These are phyloP conservation scores for Syrphus vitripennis DNA, from an alignment of 2,888 invertebrate species.

Conservation along the genomic window DNA sequence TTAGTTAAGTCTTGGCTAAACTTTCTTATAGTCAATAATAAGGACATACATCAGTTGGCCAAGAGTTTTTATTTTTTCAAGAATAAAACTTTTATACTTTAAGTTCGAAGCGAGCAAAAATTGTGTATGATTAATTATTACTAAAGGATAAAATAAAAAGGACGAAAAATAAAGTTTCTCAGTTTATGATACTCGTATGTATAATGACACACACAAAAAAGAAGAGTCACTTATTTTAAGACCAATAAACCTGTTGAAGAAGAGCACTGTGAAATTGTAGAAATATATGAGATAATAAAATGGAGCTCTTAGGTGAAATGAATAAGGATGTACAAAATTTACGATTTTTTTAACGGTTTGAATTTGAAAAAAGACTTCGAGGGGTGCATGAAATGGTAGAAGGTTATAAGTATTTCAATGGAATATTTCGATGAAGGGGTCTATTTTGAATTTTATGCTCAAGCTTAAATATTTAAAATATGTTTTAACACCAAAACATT, in stretches of 20 bases:
- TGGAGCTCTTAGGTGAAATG: background rate
- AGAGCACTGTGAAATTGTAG: background rate
- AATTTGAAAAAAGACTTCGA: background rate
- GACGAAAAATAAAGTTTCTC: background rate
- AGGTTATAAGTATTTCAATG: background rate
- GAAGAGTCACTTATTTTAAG: background rate
- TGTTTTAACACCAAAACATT: too few relatives aligned
- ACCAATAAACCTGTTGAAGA: slow-evolving; percentile 12
- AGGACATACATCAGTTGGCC: background rate
- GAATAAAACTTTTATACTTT: background rate
- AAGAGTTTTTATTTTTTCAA: background rate
- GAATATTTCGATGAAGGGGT: background rate
- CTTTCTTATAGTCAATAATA: slow-evolving; percentile 18
- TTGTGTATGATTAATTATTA: slow-evolving; percentile 8
- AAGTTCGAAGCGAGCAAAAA: background rate
- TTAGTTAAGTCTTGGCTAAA: slow-evolving; percentile 4
- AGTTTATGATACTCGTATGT: background rate
- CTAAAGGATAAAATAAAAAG: background rate
- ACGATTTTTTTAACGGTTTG: background rate
- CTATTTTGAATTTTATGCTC: background rate
- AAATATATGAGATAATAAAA: background rate
- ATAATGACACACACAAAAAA: background rate
- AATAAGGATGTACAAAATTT: background rate
- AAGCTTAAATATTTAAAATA: background rate
- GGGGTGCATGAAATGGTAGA: background rate